These are phyloP conservation scores for Zeus faber DNA, from an alignment of 2,113 vertebrate species.

Conservation along the genomic window DNA sequence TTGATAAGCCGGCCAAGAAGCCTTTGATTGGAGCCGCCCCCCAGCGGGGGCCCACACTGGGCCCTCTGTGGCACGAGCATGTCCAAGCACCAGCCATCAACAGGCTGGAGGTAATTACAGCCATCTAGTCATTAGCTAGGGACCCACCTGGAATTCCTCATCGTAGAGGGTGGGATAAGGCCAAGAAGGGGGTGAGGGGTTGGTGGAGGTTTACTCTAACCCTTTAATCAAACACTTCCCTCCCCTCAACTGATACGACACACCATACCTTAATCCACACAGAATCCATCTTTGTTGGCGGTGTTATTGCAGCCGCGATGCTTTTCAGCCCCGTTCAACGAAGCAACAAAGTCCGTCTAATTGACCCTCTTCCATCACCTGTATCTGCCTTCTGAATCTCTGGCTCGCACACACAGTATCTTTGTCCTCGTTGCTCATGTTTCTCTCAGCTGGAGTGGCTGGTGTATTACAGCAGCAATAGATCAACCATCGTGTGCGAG, in stretches of 20 bases:
- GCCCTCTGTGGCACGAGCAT: constrained; percentile 63
- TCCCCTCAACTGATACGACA: constrained; percentile 46
- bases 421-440: neutral
- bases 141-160: constrained; percentile 70
- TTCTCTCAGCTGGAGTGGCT: neutral
- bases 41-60: constrained; percentile 69
- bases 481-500: no score
- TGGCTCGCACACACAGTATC: no score
- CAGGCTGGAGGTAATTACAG: constrained; percentile 70
- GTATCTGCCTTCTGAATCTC: no score
- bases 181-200: constrained; percentile 35
- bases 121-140: constrained; percentile 70
- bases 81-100: constrained; percentile 64
- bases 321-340: no score
- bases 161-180: constrained; percentile 42
- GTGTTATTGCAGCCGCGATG: constrained; percentile 23
- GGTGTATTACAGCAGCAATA: no score
- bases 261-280: constrained; percentile 31
- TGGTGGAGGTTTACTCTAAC: constrained; percentile 46
- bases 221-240: constrained; percentile 69
- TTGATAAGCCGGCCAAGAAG: constrained; percentile 70
- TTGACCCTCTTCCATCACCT: no score
- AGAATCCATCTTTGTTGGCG: constrained; percentile 55
- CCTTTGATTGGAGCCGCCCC: constrained; percentile 66
- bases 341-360: no score